A percentile compares a stretch with the other conserved stretches of the same genome.
These are phyloP conservation scores for Plutella xylostella DNA, from an alignment of 2,888 invertebrate genomes.

Conservation along the genomic window DNA sequence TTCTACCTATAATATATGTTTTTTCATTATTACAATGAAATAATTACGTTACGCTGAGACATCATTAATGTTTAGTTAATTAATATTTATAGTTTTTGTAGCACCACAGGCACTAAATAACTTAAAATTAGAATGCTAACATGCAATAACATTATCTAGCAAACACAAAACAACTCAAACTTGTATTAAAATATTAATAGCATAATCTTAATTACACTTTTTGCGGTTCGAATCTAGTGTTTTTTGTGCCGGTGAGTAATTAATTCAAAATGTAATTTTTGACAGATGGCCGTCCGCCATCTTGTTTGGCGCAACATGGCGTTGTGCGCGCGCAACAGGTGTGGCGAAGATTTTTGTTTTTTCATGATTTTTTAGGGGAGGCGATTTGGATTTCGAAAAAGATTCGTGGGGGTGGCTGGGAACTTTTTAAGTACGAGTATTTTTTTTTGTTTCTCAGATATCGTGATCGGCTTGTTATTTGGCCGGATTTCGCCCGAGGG, in stretches of 20 bases:
- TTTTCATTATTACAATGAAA: no score
- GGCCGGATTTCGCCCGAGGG: background rate
- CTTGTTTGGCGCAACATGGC: slow-evolving; percentile 38
- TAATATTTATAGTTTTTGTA: no score
- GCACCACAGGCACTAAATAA: no score
- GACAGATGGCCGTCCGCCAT: slow-evolving; percentile 56
- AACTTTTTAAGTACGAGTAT: slow-evolving; percentile 26
- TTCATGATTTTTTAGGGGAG: slow-evolving; percentile 33
- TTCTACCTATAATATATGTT: no score
- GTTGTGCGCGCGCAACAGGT: slow-evolving; percentile 61
- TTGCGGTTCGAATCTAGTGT: slow-evolving; percentile 1
- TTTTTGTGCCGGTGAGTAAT: slow-evolving; percentile 21
- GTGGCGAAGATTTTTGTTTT: slow-evolving; percentile 32
- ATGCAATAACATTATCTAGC: no score
- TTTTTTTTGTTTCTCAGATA: slow-evolving; percentile 10
- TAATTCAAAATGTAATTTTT: slow-evolving; percentile 47
- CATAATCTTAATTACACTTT: slow-evolving; percentile 8
- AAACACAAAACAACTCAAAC: background rate
- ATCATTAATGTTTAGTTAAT: no score
- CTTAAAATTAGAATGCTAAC: no score
- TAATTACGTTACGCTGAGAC: no score
- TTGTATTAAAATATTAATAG: slow-evolving; percentile 5
- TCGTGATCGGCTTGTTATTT: background rate
- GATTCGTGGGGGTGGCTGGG: slow-evolving; percentile 31
- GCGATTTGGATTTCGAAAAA: slow-evolving; percentile 43